Conservation (phyloP, 2,888 invertebrate genomes). For the Vanessa cardui region DNA sequence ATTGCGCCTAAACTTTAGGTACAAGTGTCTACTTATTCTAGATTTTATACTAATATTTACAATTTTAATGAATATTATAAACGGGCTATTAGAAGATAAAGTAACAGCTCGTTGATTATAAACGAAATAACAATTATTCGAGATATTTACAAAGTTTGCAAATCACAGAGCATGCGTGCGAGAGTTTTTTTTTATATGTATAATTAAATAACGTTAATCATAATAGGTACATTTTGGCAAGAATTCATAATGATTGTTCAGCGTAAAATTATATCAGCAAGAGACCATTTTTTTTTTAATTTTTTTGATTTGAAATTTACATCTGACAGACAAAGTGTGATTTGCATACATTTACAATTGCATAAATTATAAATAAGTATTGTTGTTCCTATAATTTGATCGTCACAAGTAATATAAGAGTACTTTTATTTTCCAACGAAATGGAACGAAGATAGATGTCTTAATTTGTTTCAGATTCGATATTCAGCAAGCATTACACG, state of each 20-base stretch:
- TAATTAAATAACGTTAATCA: constrained; percentile 48
- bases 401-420: constrained; percentile 4
- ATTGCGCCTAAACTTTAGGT: constrained; percentile 73
- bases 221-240: constrained; percentile 62
- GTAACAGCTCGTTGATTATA: constrained; percentile 68
- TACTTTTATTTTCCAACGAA: background rate
- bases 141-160: constrained; percentile 79
- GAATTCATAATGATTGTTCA: constrained; percentile 45
- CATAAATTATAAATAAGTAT: constrained; percentile 16
- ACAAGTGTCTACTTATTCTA: constrained; percentile 77
- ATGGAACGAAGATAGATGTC: constrained; percentile 6
- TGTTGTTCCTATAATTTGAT: constrained; percentile 23
- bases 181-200: constrained; percentile 53
- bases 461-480: constrained; percentile 12
- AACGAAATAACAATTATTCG: constrained; percentile 80
- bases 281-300: background rate
- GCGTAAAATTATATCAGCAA: constrained; percentile 18
- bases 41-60: constrained; percentile 76
- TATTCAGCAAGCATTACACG: constrained; percentile 15
- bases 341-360: constrained; percentile 31
- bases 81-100: constrained; percentile 62
- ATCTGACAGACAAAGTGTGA: constrained; percentile 21
- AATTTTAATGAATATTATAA: constrained; percentile 69
- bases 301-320: background rate
- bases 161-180: constrained; percentile 77